Base-by-base conservation (phyloP, 2,888 invertebrate genomes). In the Catotricha subobsoleta region DNA sequence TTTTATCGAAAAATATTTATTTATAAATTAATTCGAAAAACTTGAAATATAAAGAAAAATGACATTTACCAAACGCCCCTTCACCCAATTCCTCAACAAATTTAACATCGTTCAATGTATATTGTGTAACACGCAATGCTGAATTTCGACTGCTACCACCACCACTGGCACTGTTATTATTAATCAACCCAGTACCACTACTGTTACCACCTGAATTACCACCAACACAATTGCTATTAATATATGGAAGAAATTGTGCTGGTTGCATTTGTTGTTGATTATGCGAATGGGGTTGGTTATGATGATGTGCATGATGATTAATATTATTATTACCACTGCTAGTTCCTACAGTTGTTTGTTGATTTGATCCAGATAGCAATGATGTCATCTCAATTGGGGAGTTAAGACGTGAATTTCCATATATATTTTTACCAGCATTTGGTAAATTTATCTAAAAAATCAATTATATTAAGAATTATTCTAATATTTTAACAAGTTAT, bases 11-110 rank as follows among this genome's bases (percentile, higher is more conserved):
- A 35, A 31, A 45, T n/a, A 30, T 5, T 78, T 77, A 71, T 48
- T 16, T 51, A 51, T 44, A 31, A 6, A 41, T 15, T 31, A 34
- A 51, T 58, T 62, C n/a, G n/a, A n/a, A n/a, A n/a, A n/a, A n/a
- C n/a, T 65, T 18, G 19, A 2, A 35, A 15, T 19, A 30, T 38
- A 41, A 39, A 47, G 53, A n/a, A n/a, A n/a, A n/a, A n/a, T n/a
- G n/a, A n/a, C n/a, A n/a, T n/a, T n/a, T n/a, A 62, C 95, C 95
- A 60, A 94, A 97, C 23, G 92, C 91, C 10, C 97, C 94, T 65
- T 94, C 92, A 18, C 94, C 94, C 23, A 95, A 65, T 60, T 92
- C 88, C 57, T 91, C 87, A 36, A 88, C 68, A 56, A 92, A 87
- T 48, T 78, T 72, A 1, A 90, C 80, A 59, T 86, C 82, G 44